Percentiles rank a stretch among this genome's conserved stretches.
Conservation (phyloP, 2,797 vertebrate genomes). For the Cirrhinus mrigala region DNA sequence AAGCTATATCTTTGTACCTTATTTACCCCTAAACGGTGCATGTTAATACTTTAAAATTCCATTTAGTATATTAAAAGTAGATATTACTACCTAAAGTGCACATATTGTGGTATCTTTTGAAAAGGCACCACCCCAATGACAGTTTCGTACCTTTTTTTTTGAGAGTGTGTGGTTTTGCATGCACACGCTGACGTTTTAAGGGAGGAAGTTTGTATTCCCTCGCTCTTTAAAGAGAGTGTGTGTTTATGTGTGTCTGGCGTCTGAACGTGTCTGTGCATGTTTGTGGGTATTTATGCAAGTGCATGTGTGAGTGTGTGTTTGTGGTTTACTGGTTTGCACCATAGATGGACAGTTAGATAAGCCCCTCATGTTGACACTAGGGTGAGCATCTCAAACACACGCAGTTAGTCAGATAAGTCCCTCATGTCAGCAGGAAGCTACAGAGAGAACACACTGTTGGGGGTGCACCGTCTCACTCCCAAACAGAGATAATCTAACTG, state of each 20-base stretch:
- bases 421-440: slow-evolving; percentile 56
- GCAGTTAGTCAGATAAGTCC: slow-evolving; percentile 62
- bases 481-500: slow-evolving; percentile 55
- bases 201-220: slow-evolving; percentile 47
- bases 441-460: slow-evolving; percentile 50
- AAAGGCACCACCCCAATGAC: background rate
- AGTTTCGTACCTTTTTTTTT: slow-evolving; percentile 25
- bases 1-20: background rate
- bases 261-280: slow-evolving; percentile 34
- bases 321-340: slow-evolving; percentile 55
- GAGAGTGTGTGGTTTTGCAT: slow-evolving; percentile 42
- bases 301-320: slow-evolving; percentile 49
- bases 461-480: slow-evolving; percentile 34
- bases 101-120: too few relatives aligned
- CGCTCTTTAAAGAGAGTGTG: slow-evolving; percentile 19
- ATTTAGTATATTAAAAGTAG: background rate
- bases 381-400: slow-evolving; percentile 60
- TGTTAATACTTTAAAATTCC: background rate
- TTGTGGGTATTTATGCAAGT: slow-evolving; percentile 40
- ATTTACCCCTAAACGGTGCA: background rate
- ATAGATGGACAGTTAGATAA: slow-evolving; percentile 66
- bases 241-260: slow-evolving; percentile 18
- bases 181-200: background rate
- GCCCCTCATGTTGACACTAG: slow-evolving; percentile 50
- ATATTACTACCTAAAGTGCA: background rate